phyloP scores from a whole-genome alignment of 1,140 invertebrate genomes.

The Cyrtorhinus lividipennis region DNA sequence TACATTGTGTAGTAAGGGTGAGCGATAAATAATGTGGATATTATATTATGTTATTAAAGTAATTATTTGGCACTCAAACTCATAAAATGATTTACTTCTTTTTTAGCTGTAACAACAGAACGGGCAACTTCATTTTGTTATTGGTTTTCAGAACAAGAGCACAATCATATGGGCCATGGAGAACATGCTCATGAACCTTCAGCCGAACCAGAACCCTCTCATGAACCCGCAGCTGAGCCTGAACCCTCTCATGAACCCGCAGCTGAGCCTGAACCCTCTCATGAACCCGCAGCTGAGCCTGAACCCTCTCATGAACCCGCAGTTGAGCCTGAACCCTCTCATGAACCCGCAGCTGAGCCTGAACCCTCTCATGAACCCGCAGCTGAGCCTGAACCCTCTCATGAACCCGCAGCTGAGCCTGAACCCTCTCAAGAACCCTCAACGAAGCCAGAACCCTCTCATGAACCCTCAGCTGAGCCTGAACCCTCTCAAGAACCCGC shows the following conservation, averaged over 20 bases:
- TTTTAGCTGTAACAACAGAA: too few species aligned
- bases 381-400: slow-evolving; percentile 11
- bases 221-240: slow-evolving; percentile 26
- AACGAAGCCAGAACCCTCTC: slow-evolving; percentile 22
- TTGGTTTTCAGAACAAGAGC: too few species aligned
- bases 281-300: slow-evolving; percentile 23
- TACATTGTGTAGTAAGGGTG: too few species aligned
- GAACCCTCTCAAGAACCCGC: slow-evolving; percentile 27
- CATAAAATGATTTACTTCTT: too few species aligned
- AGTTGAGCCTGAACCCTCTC: too few species aligned
- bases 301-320: slow-evolving; percentile 26
- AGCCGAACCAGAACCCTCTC: slow-evolving; percentile 26
- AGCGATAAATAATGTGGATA: too few species aligned
- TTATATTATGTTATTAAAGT: too few species aligned
- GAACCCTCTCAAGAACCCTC: slow-evolving; percentile 26
- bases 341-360: slow-evolving; percentile 25
- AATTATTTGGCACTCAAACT: too few species aligned
- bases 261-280: slow-evolving; percentile 19
- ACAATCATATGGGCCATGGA: too few species aligned
- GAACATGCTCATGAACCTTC: not conserved
- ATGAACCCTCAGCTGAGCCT: slow-evolving; percentile 22
- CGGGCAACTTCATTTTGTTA: too few species aligned
- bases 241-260: slow-evolving; percentile 25
- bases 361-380: slow-evolving; percentile 22
- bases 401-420: not conserved